Conservation (phyloP, 2,113 vertebrate genomes). For the Ailurus styani region DNA sequence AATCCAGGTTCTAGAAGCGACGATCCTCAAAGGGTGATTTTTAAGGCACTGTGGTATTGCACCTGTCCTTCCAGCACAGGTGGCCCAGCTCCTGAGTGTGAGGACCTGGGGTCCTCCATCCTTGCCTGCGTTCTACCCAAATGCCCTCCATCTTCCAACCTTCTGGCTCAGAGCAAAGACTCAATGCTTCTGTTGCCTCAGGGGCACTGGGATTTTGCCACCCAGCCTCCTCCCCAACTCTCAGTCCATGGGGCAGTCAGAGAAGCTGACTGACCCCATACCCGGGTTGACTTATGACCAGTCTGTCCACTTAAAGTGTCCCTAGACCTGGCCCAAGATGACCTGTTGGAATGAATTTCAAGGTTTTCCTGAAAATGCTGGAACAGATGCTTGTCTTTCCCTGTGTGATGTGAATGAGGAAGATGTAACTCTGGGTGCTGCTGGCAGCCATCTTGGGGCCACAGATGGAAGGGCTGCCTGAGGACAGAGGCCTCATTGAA, state of each 20-base stretch:
- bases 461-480: not conserved
- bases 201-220: not conserved
- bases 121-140: not conserved
- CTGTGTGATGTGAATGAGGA: not conserved
- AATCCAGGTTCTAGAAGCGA: not conserved
- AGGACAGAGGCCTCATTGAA: not conserved
- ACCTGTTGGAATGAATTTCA: not conserved
- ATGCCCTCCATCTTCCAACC: not conserved
- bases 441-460: no score
- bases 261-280: not conserved
- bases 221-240: not conserved
- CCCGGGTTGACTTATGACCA: not conserved
- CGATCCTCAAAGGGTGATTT: not conserved
- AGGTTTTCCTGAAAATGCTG: not conserved
- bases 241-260: fast-evolving
- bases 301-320: not conserved
- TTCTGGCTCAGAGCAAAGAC: fast-evolving
- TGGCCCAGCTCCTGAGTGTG: fast-evolving
- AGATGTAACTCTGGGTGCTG: not conserved
- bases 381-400: not conserved
- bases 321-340: fast-evolving
- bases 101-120: not conserved
- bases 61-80: not conserved
- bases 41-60: not conserved
- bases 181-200: no score